Evolutionary conservation across 2,797 vertebrate species (phyloP), one percentile per base, ranked within the genome.

Genomic region (Microctenopoma lineatum): DNA sequence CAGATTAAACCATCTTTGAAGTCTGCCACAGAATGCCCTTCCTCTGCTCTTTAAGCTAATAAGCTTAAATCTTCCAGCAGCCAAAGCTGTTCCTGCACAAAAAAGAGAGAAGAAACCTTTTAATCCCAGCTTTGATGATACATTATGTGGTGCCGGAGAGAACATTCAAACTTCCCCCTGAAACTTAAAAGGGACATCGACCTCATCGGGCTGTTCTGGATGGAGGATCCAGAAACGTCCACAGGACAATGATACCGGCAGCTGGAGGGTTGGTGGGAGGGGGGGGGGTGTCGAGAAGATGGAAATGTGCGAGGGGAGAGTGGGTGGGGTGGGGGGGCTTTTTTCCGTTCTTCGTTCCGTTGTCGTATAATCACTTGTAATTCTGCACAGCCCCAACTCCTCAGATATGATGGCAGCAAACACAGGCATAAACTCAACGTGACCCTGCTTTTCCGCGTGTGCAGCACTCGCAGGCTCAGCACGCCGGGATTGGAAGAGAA

Each of bases 1-100:
- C 66, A 92, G 93, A 94, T 94, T 95, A 94, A 91, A 91, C 85
- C 90, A 92, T 93, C 93, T 94, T 94, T 94, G 92, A 94, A 92
- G 93, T 93, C 86, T 85, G 85, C 90, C 83, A 86, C 92, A 92
- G 91, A 83, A 90, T 90, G 92, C 87, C 87, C 90, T 91, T 91
- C 91, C 84, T 76, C 81, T 89, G 87, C 87, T 92, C 91, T 92
- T 91, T 90, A 92, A 92, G 90, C 91, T 94, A 94, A 93, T 93
- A 92, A 91, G 94, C 93, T 93, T 93, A 94, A 93, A 92, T 92
- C 93, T 91, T 90, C 87, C 87, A 86, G 86, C 91, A 90, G 84
- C 88, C 87, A 91, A 90, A 92, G 90, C 90, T 80, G 86, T 84
- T 92, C 79, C 85, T 90, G 85, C 57, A 79, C 70, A 53, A 66